These are phyloP conservation scores for Bellardia pandia DNA, from an alignment of 2,888 invertebrate species.

Conservation along the genomic window DNA sequence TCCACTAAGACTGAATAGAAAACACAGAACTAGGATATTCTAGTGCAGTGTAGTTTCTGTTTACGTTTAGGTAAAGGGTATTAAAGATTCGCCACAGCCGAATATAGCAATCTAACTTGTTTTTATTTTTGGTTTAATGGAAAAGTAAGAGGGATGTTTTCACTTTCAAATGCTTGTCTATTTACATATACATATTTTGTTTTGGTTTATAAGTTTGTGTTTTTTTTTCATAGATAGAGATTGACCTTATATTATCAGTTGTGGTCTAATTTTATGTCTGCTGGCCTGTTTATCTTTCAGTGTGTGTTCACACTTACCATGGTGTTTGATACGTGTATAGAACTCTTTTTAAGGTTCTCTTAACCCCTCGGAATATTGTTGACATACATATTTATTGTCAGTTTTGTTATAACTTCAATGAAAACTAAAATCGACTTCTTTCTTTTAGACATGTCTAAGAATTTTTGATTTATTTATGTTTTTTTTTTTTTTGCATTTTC, in stretches of 20 bases:
- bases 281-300: not conserved
- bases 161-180: constrained; percentile 29
- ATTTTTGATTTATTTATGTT: not conserved
- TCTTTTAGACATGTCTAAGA: constrained; percentile 57
- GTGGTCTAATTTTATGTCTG: constrained; percentile 61
- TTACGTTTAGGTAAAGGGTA: too few relatives aligned
- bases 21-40: too few relatives aligned
- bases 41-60: too few relatives aligned
- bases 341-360: not conserved
- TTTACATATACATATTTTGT: constrained; percentile 8
- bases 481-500: not conserved
- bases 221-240: constrained; percentile 32
- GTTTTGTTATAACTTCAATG: constrained; percentile 50
- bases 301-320: constrained; percentile 37
- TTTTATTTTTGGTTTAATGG: constrained; percentile 1
- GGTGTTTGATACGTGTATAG: constrained; percentile 1
- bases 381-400: constrained; percentile 67
- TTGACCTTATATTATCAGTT: constrained; percentile 59
- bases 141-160: constrained; percentile 39
- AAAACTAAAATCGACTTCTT: constrained; percentile 58
- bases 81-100: too few relatives aligned
- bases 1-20: too few relatives aligned
- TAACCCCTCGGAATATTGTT: constrained; percentile 47
- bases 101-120: not conserved
- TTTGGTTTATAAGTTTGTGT: not conserved